Evolutionary conservation across 2,888 invertebrate genomes (phyloP).

Genomic region (Coenonympha glycerion): DNA sequence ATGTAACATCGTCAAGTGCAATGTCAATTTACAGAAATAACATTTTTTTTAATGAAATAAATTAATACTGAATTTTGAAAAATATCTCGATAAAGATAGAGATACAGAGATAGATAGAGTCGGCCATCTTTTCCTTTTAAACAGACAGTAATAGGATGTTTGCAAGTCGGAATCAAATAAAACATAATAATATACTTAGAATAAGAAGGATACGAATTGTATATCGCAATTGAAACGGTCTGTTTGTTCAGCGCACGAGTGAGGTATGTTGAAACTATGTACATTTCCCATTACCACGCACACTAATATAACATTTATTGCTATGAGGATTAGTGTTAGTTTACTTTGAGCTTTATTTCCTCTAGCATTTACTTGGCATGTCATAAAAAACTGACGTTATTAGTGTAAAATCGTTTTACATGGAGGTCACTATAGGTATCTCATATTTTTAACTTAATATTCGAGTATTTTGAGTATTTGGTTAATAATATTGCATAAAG

Average conservation of each 20-base stretch:
- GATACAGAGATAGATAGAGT: too few relatives aligned
- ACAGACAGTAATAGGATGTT: too few relatives aligned
- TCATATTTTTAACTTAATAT: too few relatives aligned
- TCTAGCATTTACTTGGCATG: background rate
- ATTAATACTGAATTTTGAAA: too few relatives aligned
- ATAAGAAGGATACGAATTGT: conserved; percentile 12
- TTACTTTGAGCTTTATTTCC: background rate
- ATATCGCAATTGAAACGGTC: conserved; percentile 26
- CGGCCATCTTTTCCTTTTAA: too few relatives aligned
- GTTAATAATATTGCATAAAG: too few relatives aligned
- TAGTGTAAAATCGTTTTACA: background rate
- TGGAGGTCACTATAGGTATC: background rate
- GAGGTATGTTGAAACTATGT: conserved; percentile 20
- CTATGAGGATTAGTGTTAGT: background rate
- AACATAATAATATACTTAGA: background rate
- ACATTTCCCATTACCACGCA: conserved; percentile 14
- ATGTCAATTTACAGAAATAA: too few relatives aligned
- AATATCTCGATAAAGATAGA: too few relatives aligned
- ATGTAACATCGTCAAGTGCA: too few relatives aligned
- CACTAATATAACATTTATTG: conserved; percentile 2
- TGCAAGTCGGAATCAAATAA: background rate
- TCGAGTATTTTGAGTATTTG: too few relatives aligned
- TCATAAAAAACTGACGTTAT: background rate
- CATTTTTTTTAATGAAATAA: too few relatives aligned
- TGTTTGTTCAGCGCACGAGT: conserved; percentile 20